A percentile compares a stretch with the other conserved stretches of the same genome.
Conservation (phyloP, 2,797 vertebrate genomes). For the Tadarida brasiliensis region DNA sequence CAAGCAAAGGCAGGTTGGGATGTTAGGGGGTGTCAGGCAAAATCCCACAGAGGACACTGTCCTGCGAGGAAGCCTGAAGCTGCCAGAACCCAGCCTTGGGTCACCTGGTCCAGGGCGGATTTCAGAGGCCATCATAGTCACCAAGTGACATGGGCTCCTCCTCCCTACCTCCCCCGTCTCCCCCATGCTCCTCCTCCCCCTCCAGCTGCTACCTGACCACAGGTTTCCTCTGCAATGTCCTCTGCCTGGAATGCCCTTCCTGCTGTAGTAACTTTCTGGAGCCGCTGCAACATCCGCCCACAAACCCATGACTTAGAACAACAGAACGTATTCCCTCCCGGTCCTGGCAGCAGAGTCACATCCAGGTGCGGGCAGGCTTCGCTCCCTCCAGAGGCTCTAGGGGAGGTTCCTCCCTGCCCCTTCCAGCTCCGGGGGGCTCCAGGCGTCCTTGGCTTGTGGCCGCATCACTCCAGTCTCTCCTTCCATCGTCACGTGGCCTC, state of each 20-base stretch:
- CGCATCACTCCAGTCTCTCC: neutral
- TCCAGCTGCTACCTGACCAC: neutral
- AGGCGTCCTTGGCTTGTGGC: neutral
- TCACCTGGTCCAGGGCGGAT: neutral
- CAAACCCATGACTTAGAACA: neutral
- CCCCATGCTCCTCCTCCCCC: accelerated
- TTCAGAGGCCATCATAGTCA: neutral
- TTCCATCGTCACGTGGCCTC: neutral
- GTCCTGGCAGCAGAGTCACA: neutral
- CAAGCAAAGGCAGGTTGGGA: neutral
- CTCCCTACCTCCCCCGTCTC: no score
- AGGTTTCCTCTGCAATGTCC: neutral
- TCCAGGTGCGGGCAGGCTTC: neutral
- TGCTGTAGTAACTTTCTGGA: neutral
- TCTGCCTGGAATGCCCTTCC: neutral
- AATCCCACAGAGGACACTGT: neutral
- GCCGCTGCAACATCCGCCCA: neutral
- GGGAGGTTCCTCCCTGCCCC: neutral
- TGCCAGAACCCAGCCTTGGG: neutral
- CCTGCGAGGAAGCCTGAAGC: neutral
- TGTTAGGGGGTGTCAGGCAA: neutral
- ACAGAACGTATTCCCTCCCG: neutral
- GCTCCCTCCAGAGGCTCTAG: neutral
- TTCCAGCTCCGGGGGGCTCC: neutral
- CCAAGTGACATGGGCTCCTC: neutral